phyloP scores from a whole-genome alignment of 2,888 invertebrate genomes.

The Phytoseiulus persimilis region DNA sequence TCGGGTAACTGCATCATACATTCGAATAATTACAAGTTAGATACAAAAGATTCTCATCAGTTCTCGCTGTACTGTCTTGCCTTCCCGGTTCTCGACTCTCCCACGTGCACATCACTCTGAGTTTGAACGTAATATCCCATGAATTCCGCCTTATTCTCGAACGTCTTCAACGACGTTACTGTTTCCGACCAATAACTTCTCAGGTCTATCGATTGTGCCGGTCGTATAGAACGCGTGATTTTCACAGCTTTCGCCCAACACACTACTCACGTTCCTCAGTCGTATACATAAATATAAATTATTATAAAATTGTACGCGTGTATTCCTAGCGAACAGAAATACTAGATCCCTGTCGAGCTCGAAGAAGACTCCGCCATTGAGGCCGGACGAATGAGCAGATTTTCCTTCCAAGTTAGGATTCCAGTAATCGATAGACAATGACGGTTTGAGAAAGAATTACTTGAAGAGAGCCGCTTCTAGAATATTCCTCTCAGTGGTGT shows the following conservation, averaged over 20 bases:
- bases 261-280: background rate
- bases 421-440: background rate
- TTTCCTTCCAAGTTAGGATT: too few species aligned
- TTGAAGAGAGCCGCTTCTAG: conserved; percentile 41
- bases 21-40: background rate
- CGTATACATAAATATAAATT: background rate
- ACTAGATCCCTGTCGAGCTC: background rate
- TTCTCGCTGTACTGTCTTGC: background rate
- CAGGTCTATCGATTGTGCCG: background rate
- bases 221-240: background rate
- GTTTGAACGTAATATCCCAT: background rate
- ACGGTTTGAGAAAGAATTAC: background rate
- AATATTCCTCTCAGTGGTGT: conserved; percentile 49
- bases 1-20: background rate
- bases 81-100: background rate
- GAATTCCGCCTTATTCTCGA: too few species aligned
- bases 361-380: background rate
- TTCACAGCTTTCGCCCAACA: background rate
- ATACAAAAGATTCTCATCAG: background rate
- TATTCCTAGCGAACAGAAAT: background rate
- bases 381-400: too few species aligned
- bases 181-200: background rate
- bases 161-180: too few species aligned
- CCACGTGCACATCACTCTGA: background rate
- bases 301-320: background rate